phyloP scores from a whole-genome alignment of 2,888 invertebrate genomes.

The Drosophila flavopinicola region DNA sequence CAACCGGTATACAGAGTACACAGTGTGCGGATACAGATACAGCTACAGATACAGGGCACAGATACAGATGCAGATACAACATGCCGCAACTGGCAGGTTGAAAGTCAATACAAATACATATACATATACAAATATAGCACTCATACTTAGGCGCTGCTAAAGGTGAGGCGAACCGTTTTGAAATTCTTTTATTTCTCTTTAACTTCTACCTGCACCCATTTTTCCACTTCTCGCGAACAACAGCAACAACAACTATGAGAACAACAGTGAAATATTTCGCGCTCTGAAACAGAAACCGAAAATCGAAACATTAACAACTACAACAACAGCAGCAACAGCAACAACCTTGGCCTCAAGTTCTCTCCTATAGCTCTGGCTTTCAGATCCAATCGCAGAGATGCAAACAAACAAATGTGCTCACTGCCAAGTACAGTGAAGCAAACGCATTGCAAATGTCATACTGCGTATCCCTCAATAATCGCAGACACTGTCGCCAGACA shows the following conservation, averaged over 20 bases:
- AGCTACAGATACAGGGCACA: slow-evolving; percentile 23
- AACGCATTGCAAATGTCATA: slow-evolving; percentile 30
- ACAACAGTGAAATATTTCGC: slow-evolving; percentile 45
- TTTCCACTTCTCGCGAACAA: slow-evolving; percentile 39
- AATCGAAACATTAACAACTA: slow-evolving; percentile 41
- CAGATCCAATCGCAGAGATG: slow-evolving; percentile 35
- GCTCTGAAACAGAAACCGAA: slow-evolving; percentile 46
- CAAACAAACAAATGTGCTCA: slow-evolving; percentile 55
- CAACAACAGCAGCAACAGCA: slow-evolving; percentile 24
- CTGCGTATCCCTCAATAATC: not conserved
- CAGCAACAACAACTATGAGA: slow-evolving; percentile 12
- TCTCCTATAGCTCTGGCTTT: slow-evolving; percentile 13
- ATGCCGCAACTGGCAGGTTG: slow-evolving; percentile 69
- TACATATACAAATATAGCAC: slow-evolving; percentile 30
- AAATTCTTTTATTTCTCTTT: slow-evolving; percentile 54
- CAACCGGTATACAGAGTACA: slow-evolving; percentile 49
- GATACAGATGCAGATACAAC: slow-evolving; percentile 55
- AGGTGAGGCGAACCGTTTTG: slow-evolving; percentile 50
- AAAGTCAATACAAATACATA: slow-evolving; percentile 20
- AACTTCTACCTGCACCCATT: slow-evolving; percentile 61
- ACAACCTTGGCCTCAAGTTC: slow-evolving; percentile 72
- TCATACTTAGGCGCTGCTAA: slow-evolving; percentile 7
- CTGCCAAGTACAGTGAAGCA: slow-evolving; percentile 62
- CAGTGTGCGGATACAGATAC: slow-evolving; percentile 4
- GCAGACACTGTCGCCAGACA: slow-evolving; percentile 14